Evolutionary conservation across 2,797 vertebrate genomes (phyloP).

Genomic region (Muscicapa comitata): DNA sequence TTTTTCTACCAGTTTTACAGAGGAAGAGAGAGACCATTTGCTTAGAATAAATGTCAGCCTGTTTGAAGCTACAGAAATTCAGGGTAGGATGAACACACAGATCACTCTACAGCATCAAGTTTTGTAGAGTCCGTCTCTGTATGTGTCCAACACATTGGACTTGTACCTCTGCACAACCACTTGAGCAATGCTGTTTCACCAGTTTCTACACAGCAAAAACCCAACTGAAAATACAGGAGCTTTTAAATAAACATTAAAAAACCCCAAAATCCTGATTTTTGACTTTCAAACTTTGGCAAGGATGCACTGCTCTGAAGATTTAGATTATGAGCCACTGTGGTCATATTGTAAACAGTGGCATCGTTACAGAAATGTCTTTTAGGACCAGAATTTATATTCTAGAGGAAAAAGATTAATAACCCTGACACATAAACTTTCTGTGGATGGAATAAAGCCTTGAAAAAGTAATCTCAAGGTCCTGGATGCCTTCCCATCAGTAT

Average conservation of each 20-base stretch:
- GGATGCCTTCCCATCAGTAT: not conserved
- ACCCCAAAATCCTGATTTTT: not conserved
- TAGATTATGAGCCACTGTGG: not conserved
- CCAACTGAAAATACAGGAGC: not conserved
- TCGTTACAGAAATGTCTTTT: not conserved
- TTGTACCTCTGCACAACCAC: not conserved
- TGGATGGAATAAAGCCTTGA: not conserved
- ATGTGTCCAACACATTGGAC: rapidly evolving
- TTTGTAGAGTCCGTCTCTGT: not conserved
- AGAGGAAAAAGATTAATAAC: not conserved
- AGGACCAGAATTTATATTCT: not conserved
- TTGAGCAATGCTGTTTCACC: not conserved
- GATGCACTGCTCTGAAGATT: not conserved
- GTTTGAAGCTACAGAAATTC: not conserved
- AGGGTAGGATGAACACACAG: not conserved
- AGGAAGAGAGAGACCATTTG: not conserved
- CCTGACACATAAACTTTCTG: not conserved
- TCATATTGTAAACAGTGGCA: not conserved
- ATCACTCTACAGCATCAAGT: not conserved
- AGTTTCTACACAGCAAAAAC: not conserved
- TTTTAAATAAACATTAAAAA: not conserved
- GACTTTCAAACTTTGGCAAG: slow-evolving; percentile 15
- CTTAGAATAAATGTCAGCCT: not conserved
- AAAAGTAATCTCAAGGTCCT: not conserved
- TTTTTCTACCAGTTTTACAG: not conserved